Base-by-base conservation (phyloP, 2,113 vertebrate species). In the Crotalus horridus region DNA sequence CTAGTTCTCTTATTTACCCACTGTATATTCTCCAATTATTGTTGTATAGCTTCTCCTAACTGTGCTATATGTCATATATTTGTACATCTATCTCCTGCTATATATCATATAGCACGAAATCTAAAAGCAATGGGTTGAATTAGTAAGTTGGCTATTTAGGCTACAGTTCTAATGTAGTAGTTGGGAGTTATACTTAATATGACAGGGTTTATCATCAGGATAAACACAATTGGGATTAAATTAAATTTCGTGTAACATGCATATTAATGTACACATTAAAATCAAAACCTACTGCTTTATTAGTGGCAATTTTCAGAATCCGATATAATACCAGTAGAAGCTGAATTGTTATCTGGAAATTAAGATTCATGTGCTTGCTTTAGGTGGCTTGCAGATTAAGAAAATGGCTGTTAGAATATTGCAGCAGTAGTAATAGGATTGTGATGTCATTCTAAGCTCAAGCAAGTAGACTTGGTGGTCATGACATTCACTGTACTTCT, bases 371-470 rank as follows among this genome's bases (percentile, higher is more conserved):
- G 3, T n/a, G 4, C 20, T n/a, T 93, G 21, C 29, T 89, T 54
- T 85, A n/a, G 39, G 39, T 58, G 53, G 29, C 88, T 92, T 92
- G 43, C n/a, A 90, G 74, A 46, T 93, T 74, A 90, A 58, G 88
- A 90, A 93, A 93, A 85, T 90, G 88, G 3, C 55, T 93, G 61
- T 93, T 93, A 56, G 95, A 24, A 81, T 13, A 1, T 0, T 1
- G 39, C 5, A 64, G 85, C 26, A 51, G 43, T 92, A 94, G 87
- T 23, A 58, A 64, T 90, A 94, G 96, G 94, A 94, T 96, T 96
- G 85, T 97, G 94, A 96, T 94, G 92, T 97, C 87, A 92, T 26
- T 23, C 59, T 10, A 69, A 55, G 39, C 48, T 87, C 56, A 59
- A 93, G 48, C 33, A 90, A 90, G 17, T 94, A 43, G 46, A 24